Evolutionary conservation across 2,797 vertebrate genomes (phyloP).

Genomic region (Benthosema pterotum): DNA sequence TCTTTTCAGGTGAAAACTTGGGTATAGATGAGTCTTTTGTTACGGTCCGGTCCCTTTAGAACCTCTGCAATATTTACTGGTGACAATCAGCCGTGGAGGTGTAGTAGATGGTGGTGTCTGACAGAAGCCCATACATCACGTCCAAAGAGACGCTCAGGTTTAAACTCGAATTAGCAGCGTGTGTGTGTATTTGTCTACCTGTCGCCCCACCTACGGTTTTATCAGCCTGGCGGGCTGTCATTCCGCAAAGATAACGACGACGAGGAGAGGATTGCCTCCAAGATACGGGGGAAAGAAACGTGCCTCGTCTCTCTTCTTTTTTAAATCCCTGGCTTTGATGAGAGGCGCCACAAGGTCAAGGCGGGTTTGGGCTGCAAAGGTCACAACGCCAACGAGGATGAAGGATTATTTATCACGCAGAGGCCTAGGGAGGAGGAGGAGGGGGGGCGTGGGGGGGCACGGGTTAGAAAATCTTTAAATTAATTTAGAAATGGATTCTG

Average conservation of each 20-base stretch:
- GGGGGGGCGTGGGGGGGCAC: neutral
- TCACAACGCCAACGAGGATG: conserved; percentile 33
- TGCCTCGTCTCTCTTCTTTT: conserved; percentile 35
- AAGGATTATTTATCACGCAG: conserved; percentile 36
- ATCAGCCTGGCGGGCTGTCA: conserved; percentile 32
- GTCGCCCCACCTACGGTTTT: conserved; percentile 45
- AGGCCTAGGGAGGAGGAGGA: too few species aligned
- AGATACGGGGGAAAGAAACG: conserved; percentile 40
- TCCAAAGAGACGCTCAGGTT: conserved; percentile 23
- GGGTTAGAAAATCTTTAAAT: conserved; percentile 19
- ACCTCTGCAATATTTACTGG: conserved; percentile 32
- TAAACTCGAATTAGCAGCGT: conserved; percentile 49
- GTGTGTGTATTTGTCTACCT: conserved; percentile 38
- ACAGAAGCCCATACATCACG: conserved; percentile 14
- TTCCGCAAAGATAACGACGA: conserved; percentile 46
- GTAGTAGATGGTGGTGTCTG: conserved; percentile 24
- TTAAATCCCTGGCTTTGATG: conserved; percentile 47
- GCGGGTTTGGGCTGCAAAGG: conserved; percentile 44
- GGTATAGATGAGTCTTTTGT: conserved; percentile 4
- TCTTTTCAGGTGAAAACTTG: neutral
- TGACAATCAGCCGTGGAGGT: conserved; percentile 11
- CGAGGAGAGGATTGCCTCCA: conserved; percentile 36
- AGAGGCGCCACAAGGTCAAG: conserved; percentile 26
- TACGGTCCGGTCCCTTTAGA: too few species aligned
- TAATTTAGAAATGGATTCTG: conserved; percentile 31